Percentiles rank a stretch among this genome's conserved stretches.
Evolutionary conservation across 2,113 vertebrate species (phyloP).

Genomic region (Pseudorectes ferrugineus): DNA sequence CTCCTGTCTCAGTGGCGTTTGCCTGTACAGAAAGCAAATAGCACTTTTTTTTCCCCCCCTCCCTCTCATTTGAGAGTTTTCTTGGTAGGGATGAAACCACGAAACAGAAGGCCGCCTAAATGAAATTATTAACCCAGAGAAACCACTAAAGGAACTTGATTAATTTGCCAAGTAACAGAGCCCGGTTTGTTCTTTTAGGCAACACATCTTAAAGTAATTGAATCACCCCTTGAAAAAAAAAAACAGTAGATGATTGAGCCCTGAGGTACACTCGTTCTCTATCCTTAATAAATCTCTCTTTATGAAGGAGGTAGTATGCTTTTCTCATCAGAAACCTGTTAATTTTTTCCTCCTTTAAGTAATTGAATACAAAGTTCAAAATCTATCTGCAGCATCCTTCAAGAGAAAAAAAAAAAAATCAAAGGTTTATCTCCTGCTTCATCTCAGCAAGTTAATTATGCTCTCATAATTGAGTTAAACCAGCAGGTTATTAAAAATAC

Average conservation of each 20-base stretch:
- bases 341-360: constrained; percentile 48
- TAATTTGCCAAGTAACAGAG: constrained; percentile 59
- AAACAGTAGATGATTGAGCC: constrained; percentile 54
- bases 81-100: not conserved
- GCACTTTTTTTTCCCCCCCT: not conserved
- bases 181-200: constrained; percentile 55
- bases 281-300: constrained; percentile 57
- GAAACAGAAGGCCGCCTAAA: constrained; percentile 36
- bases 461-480: constrained; percentile 45
- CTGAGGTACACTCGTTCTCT: not conserved
- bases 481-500: constrained; percentile 47
- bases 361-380: constrained; percentile 55
- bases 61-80: not conserved
- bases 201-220: constrained; percentile 62
- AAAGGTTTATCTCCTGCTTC: constrained; percentile 54
- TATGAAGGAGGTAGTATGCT: constrained; percentile 43
- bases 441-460: constrained; percentile 54
- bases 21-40: not conserved
- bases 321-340: constrained; percentile 57
- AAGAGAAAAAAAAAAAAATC: not conserved
- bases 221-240: constrained; percentile 53
- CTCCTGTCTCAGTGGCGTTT: fast-evolving
- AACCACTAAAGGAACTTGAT: constrained; percentile 57
- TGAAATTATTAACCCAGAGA: constrained; percentile 61
- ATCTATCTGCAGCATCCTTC: constrained; percentile 29